Evolutionary conservation across 2,113 vertebrate species (phyloP), one percentile per base, ranked within the genome.

Genomic region (Anguilla rostrata): DNA sequence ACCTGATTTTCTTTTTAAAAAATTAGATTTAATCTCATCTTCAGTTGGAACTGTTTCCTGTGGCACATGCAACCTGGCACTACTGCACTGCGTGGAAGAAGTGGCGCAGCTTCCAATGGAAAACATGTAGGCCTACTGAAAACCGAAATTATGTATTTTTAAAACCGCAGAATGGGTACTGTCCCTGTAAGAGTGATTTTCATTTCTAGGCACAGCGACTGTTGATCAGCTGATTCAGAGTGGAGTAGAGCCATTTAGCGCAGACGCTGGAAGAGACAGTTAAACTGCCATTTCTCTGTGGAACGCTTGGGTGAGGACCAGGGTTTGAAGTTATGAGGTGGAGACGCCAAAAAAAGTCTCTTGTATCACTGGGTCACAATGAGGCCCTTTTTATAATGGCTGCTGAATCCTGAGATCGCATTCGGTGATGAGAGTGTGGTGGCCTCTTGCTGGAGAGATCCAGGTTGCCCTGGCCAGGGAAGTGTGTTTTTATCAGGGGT

Each of bases 121-220:
- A 46, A 4, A 46, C 43, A 46, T 46, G 8, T 2, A n/a, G n/a
- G n/a, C n/a, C n/a, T n/a, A 46, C 43, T 46, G 34, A 46, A 46
- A 46, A 46, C 43, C 3, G 43, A 46, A 46, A 46, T 46, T 46
- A 46, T 46, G 3, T 46, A 46, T 46, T 46, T 46, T 46, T 6
- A 46, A 46, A 46, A 46, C 43, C 8, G 8, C 43, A 46, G 5
- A 46, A 46, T 6, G 43, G 43, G 43, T 46, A 46, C 43, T 46
- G 43, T 46, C 5, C n/a, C 78, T 79, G 2, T 79, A 79, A 79
- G 39, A 81, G 79, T 81, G 79, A 81, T 20, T 81, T 81, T 81
- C 39, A 40, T 41, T 40, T 22, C 79, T 20, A 22, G 2, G 16
- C 16, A 41, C 39, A 80, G 78, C 16, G 78, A 40, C 78, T 18